Evolutionary conservation across 2,888 invertebrate species (phyloP).

Genomic region (Formica aserva): DNA sequence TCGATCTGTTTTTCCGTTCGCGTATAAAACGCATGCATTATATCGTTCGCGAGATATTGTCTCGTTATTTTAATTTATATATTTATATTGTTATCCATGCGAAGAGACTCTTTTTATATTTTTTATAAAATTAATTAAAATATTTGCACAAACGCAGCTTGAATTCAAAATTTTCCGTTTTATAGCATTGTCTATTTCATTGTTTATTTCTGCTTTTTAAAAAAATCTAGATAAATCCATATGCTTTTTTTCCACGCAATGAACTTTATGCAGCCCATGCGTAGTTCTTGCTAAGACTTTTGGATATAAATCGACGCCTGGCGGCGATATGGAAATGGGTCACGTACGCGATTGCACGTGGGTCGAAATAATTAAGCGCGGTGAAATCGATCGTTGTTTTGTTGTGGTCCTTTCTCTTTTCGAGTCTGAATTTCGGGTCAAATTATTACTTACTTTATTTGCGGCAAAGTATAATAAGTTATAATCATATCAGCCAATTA

Average conservation of each 20-base stretch:
- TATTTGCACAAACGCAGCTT: neutral
- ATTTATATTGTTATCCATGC: neutral
- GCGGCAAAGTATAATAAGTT: neutral
- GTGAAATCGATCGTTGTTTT: constrained; percentile 44
- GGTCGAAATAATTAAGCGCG: constrained; percentile 46
- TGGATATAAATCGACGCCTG: constrained; percentile 1
- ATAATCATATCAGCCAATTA: neutral
- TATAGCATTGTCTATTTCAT: neutral
- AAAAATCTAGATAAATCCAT: neutral
- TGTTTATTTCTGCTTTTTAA: neutral
- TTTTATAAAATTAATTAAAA: neutral
- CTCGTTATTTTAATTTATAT: neutral
- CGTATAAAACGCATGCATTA: neutral
- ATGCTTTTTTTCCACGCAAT: neutral
- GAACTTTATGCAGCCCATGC: neutral
- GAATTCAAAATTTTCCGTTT: neutral
- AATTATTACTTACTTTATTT: neutral
- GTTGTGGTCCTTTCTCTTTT: constrained; percentile 13
- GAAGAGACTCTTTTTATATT: neutral
- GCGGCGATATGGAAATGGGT: constrained; percentile 21
- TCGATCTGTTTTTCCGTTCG: neutral
- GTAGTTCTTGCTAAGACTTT: neutral
- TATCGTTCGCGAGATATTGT: neutral
- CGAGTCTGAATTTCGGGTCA: neutral
- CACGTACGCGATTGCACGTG: constrained; percentile 48